Percentiles rank a stretch among this genome's conserved stretches.
phyloP scores from a whole-genome alignment of 2,797 vertebrate species.

The Caiman crocodilus region DNA sequence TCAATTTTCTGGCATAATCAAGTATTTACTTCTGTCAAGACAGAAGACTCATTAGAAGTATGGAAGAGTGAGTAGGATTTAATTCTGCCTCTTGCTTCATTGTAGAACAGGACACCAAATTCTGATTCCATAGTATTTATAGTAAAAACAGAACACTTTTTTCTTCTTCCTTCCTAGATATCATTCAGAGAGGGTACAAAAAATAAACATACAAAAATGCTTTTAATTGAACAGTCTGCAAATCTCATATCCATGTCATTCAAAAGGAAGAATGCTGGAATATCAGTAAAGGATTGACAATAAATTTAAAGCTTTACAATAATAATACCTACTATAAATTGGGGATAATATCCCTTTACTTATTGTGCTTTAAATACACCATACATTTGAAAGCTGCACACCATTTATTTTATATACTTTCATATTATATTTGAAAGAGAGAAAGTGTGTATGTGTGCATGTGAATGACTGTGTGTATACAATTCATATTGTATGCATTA shows the following conservation, averaged over 20 bases:
- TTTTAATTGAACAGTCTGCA: background rate
- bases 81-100: background rate
- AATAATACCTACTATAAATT: background rate
- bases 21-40: background rate
- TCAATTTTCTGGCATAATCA: background rate
- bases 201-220: background rate
- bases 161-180: background rate
- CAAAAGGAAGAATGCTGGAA: background rate
- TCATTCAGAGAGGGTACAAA: background rate
- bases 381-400: background rate
- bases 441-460: no score
- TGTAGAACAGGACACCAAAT: background rate
- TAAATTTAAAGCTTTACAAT: background rate
- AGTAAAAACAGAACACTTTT: background rate
- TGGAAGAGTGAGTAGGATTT: background rate
- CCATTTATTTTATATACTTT: background rate
- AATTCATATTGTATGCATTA: no score
- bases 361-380: background rate
- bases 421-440: background rate
- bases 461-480: no score
- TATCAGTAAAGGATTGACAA: background rate
- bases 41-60: background rate
- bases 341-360: background rate
- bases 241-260: background rate
- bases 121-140: background rate